A percentile compares a stretch with the other conserved stretches of the same genome.
These are phyloP conservation scores for Portunus trituberculatus DNA, from an alignment of 1,140 invertebrate species.

Conservation along the genomic window DNA sequence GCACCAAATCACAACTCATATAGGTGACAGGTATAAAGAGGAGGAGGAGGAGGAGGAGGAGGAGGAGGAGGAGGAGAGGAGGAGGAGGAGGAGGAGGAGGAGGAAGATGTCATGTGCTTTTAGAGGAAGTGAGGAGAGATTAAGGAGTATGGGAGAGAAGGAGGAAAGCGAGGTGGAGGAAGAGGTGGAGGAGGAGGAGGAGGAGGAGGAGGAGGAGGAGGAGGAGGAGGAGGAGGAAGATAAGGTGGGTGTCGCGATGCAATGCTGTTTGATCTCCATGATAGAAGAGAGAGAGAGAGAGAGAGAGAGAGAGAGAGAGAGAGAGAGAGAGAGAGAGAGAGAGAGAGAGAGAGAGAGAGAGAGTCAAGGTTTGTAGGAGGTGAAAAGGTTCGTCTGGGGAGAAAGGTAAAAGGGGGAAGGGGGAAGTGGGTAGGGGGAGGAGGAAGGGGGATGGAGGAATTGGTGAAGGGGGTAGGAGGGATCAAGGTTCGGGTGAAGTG, in stretches of 20 bases:
- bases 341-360: constrained; percentile 29
- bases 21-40: background rate
- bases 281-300: no score
- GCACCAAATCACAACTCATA: no score
- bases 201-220: background rate
- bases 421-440: background rate
- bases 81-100: background rate
- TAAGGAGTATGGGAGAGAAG: no score
- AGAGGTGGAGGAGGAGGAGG: no score
- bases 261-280: no score
- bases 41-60: background rate
- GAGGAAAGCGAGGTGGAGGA: no score
- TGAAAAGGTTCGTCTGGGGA: no score
- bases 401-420: background rate
- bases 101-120: background rate
- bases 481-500: background rate
- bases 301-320: constrained; percentile 24
- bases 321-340: constrained; percentile 29
- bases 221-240: background rate
- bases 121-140: no score
- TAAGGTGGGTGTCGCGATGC: background rate
- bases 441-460: background rate
- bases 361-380: background rate
- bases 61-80: background rate
- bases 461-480: background rate